Base-by-base conservation (phyloP, 1,140 invertebrate species). In the Chrysoperla carnea region DNA sequence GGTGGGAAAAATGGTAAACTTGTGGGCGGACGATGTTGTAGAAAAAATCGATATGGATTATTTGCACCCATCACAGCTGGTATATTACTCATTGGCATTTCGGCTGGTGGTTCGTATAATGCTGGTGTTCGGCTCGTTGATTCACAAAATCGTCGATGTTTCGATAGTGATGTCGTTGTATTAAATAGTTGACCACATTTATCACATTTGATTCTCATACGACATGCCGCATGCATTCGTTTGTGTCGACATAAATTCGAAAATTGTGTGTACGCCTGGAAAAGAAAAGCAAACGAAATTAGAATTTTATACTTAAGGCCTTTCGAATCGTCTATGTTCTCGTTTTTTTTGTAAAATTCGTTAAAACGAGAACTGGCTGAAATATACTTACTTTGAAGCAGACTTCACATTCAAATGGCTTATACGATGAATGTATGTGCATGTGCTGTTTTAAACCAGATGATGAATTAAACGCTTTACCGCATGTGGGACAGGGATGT, bases 201-300 rank as follows among this genome's bases (percentile, higher is more conserved):
- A 50, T 72, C 74, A 64, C 92, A 96, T 65, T 91, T 88, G 48
- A 88, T 84, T 58, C 85, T 75, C 63, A 79, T 79, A 50, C 86
- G 78, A 57, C 87, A 89, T 54, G 86, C 82, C 11, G 81, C 81
- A 66, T 99, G 96, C 89, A 98, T 97, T 46, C 95, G 86, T 58
- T 95, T 97, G 67, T 99, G 96, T 13, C 96, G 81, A 59, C 96
- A 99, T 50, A 99, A 70, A 62, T 99, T 99, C 9, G 94, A 98
- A 62, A 99, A 99, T 67, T 99, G 96, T 0, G 96, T 99, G 68
- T 99, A 99, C 1, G 92, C 79, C 75, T 90, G 83, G 44, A 80
- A 77, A 60, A 66, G 69, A 46, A 33, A 9, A 33, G 31, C 4
- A n/a, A n/a, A n/a, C 31, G 2, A 2, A 12, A 9, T 9, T 33